Evolutionary conservation across 2,113 vertebrate species (phyloP).

Genomic region (Ondatra zibethicus): DNA sequence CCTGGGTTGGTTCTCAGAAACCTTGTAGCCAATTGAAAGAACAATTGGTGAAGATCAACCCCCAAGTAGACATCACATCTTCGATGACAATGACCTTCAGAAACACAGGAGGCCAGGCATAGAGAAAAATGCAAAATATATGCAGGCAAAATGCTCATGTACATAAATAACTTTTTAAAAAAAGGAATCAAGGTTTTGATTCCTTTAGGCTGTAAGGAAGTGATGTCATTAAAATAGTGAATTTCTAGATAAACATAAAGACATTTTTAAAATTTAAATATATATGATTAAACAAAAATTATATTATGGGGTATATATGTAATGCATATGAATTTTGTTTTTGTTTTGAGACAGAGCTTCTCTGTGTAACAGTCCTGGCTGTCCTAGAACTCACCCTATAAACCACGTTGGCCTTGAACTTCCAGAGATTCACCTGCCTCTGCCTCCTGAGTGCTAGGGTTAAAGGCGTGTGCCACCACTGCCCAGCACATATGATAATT

Average conservation of each 20-base stretch:
- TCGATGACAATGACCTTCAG: background rate
- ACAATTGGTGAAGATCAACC: background rate
- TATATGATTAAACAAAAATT: background rate
- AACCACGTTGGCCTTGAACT: rapidly evolving
- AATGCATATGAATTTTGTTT: background rate
- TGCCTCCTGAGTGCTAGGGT: no score
- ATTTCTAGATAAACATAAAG: background rate
- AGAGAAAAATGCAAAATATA: background rate
- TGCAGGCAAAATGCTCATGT: background rate
- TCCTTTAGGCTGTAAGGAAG: background rate
- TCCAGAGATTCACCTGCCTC: no score
- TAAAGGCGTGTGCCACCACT: no score
- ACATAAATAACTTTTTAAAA: background rate
- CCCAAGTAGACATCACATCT: background rate
- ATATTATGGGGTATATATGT: background rate
- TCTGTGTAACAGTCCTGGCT: no score
- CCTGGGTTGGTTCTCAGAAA: background rate
- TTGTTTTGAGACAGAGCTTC: no score
- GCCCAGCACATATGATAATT: background rate
- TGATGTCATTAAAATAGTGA: background rate
- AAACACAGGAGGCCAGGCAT: background rate
- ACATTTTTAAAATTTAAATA: background rate
- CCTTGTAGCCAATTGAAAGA: background rate
- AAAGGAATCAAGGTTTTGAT: background rate
- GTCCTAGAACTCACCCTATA: no score